Conservation (phyloP, 2,888 invertebrate genomes). For the Mesoligia furuncula region DNA sequence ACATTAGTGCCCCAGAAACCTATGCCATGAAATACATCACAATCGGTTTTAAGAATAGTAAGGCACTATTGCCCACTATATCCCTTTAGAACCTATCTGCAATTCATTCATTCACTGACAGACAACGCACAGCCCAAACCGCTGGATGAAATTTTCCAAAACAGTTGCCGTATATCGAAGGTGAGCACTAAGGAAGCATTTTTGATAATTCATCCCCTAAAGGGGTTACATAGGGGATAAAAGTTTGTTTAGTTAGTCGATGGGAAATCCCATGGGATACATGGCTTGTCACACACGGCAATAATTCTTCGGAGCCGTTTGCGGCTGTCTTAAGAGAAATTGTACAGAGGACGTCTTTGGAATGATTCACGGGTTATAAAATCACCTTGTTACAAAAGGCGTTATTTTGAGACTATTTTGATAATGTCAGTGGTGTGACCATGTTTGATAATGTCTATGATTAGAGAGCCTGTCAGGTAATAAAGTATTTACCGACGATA, state of each 20-base stretch:
- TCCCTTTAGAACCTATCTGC: too few relatives aligned
- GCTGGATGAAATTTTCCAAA: not conserved
- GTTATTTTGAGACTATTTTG: conserved; percentile 1
- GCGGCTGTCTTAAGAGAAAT: not conserved
- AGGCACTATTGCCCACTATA: too few relatives aligned
- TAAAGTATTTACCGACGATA: not conserved
- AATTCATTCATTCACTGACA: not conserved
- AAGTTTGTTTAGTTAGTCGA: not conserved
- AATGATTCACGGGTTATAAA: not conserved
- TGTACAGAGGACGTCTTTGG: not conserved
- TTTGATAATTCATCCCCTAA: not conserved
- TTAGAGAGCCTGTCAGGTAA: conserved; percentile 18
- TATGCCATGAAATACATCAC: not conserved
- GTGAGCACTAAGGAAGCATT: not conserved
- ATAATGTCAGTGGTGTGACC: conserved; percentile 26
- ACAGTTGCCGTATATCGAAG: too few relatives aligned
- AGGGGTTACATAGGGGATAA: not conserved
- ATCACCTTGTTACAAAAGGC: conserved; percentile 14
- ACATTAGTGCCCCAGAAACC: not conserved
- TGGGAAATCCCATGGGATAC: not conserved
- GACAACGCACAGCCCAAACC: too few relatives aligned
- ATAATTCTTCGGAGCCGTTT: not conserved
- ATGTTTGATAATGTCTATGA: conserved; percentile 30
- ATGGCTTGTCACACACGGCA: not conserved
- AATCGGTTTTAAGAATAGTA: not conserved